Conservation (phyloP, 2,113 vertebrate genomes). For the Thalassarche chlororhynchos region DNA sequence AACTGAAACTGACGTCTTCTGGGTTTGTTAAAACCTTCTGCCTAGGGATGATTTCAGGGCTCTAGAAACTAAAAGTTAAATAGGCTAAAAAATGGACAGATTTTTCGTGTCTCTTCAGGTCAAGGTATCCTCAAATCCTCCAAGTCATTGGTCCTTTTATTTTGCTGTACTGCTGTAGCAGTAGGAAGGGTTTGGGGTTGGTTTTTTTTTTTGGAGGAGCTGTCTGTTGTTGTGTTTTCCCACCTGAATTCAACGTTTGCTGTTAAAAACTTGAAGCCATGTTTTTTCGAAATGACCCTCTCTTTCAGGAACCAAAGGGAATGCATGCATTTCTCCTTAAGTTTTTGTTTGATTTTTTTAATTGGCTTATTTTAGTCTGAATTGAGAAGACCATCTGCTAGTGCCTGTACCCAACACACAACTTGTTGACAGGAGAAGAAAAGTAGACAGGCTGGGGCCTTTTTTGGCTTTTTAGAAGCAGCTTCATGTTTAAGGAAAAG, state of each 20-base stretch:
- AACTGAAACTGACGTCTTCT: neutral
- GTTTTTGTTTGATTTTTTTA: neutral
- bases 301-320: neutral
- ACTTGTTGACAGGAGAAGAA: neutral
- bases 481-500: neutral
- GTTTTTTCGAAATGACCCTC: neutral
- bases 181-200: neutral
- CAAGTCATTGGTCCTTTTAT: neutral
- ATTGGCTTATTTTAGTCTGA: neutral
- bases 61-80: neutral
- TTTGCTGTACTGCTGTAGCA: neutral
- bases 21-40: neutral
- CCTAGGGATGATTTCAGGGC: neutral
- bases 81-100: neutral
- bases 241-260: neutral
- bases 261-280: neutral
- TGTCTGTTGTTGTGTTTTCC: neutral
- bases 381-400: neutral
- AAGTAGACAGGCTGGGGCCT: neutral
- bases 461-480: neutral
- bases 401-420: neutral
- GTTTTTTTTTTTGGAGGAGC: neutral
- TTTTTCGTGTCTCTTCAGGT: neutral
- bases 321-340: neutral
- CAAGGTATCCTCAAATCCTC: neutral